phyloP scores from a whole-genome alignment of 1,140 invertebrate genomes.

The Globodera rostochiensis region DNA sequence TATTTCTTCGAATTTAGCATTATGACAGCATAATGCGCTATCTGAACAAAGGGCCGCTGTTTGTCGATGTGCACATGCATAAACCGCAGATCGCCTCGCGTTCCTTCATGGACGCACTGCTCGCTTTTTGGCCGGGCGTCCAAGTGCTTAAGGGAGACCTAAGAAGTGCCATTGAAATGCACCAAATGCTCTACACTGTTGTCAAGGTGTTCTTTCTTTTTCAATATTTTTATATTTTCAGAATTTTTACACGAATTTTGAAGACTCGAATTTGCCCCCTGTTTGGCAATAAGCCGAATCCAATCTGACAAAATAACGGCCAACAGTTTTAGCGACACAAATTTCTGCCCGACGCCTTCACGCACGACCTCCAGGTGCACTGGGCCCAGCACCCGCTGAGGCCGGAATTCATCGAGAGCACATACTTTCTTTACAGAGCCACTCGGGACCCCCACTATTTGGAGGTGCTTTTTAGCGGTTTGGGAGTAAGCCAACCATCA shows the following conservation, averaged over 20 bases:
- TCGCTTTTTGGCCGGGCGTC: conserved; percentile 96
- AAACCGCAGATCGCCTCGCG: conserved; percentile 87
- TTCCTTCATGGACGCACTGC: conserved; percentile 94
- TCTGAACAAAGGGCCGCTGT: conserved; percentile 84
- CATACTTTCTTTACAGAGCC: conserved; percentile 90
- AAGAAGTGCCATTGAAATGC: conserved; percentile 92
- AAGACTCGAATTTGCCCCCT: too few species aligned
- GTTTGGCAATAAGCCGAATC: too few species aligned
- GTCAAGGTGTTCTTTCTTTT: conserved; percentile 46
- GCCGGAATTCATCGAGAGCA: conserved; percentile 96
- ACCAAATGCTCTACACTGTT: conserved; percentile 70
- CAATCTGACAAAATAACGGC: background rate
- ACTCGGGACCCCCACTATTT: conserved; percentile 93
- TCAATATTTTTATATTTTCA: too few species aligned
- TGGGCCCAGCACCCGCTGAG: conserved; percentile 95
- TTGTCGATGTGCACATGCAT: conserved; percentile 96
- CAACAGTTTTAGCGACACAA: conserved; percentile 82
- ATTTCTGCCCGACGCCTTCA: conserved; percentile 96
- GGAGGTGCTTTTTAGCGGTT: conserved; percentile 74
- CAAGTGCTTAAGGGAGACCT: conserved; percentile 86
- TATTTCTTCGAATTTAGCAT: conserved; percentile 71
- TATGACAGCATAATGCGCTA: conserved; percentile 98
- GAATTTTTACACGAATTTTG: too few species aligned
- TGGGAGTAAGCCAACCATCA: too few species aligned
- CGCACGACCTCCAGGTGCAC: conserved; percentile 89